phyloP scores from a whole-genome alignment of 2,888 invertebrate genomes.

The Ophonus ardosiacus region DNA sequence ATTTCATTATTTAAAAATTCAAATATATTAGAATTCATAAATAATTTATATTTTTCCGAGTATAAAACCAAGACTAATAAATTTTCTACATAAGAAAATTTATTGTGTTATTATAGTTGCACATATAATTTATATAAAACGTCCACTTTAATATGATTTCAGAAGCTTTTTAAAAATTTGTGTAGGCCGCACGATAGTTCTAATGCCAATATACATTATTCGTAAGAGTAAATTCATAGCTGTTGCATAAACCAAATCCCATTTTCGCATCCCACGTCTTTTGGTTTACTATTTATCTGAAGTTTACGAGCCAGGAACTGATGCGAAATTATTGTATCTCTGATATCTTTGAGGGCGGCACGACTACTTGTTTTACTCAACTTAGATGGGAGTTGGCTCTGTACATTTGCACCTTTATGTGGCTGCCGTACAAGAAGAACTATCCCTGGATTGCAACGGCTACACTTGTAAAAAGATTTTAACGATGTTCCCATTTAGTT shows the following conservation, averaged over 20 bases:
- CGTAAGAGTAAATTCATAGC: background rate
- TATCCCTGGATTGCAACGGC: background rate
- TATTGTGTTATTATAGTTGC: too few species aligned
- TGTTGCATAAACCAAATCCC: background rate
- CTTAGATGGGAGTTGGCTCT: constrained; percentile 9
- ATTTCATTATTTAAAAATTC: too few species aligned
- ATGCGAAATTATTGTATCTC: constrained; percentile 36
- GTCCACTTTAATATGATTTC: too few species aligned
- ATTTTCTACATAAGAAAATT: too few species aligned
- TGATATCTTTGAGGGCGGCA: constrained; percentile 46
- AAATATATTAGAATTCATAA: too few species aligned
- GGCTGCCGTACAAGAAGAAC: background rate
- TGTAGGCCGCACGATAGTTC: too few species aligned
- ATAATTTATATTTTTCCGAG: too few species aligned
- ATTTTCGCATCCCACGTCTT: background rate
- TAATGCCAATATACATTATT: background rate
- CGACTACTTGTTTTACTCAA: constrained; percentile 50
- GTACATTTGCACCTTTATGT: constrained; percentile 57
- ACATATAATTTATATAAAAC: too few species aligned
- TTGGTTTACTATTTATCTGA: background rate
- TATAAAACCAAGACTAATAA: too few species aligned
- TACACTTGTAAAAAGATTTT: constrained; percentile 55
- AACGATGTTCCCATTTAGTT: constrained; percentile 61
- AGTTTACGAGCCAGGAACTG: constrained; percentile 40
- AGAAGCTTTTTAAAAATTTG: too few species aligned